Base-by-base conservation (phyloP, 2,888 invertebrate species). In the Himalopsyche japonica region DNA sequence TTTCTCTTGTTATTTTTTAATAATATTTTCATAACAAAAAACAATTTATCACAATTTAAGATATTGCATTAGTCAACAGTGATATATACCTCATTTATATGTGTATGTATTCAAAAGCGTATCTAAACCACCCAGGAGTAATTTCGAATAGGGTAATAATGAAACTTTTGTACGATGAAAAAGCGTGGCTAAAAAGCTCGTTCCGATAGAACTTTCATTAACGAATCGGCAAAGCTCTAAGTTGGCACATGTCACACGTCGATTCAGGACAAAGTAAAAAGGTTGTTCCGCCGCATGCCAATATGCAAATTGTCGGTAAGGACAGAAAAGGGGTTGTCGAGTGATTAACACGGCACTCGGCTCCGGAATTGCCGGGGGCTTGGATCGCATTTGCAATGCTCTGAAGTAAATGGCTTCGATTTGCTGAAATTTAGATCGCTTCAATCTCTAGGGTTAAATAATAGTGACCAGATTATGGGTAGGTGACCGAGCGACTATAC, bases 281-380 rank as follows among this genome's bases (percentile, higher is more conserved):
- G 82, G 81, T 78, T 80, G 77, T 47, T 57, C 79, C 57, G 27
- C 57, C 77, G 76, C 24, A 49, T 57, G 83, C 77, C 83, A 86
- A 84, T 85, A 86, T 86, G 86, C 83, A 86, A 86, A 86, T 86
- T 85, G 86, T 81, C 47, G 64, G 76, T 76, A 64, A 82, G 43
- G 43, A 76, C 48, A 47, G 20, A 43, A 70, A 85, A 82, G 80
- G 85, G 82, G 84, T 78, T 43, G 84, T 82, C 57, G 32, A 27
- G 70, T 70, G 70, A 70, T 70, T 70, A 70, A 70, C 70, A 70
- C 27, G 70, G 70, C 70, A 27, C 70, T 70, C 70, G 70, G 70
- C 27, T 70, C 15, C 70, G 70, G 70, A 70, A 70, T 70, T 27
- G 70, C 70, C 70, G 27, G 70, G 27, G 70, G 70, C 70, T 70